These are phyloP conservation scores for Schrankia costaestrigalis DNA, from an alignment of 2,888 invertebrate genomes.

Conservation along the genomic window DNA sequence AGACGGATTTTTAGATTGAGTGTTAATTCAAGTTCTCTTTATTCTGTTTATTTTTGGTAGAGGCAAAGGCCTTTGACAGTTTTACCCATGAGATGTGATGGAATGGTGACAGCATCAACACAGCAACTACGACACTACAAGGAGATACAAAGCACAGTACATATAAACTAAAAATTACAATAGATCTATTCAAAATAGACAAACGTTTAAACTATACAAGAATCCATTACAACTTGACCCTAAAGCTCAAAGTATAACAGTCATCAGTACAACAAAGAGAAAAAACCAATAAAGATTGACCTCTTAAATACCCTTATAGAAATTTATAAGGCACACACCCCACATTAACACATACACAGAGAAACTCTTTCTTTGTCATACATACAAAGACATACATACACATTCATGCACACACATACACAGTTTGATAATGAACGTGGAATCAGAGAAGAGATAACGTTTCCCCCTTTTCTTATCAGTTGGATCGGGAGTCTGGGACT, in stretches of 20 bases:
- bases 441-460: conserved; percentile 63
- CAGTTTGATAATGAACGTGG: conserved; percentile 71
- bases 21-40: too few relatives aligned
- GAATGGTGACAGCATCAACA: too few relatives aligned
- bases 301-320: conserved; percentile 3
- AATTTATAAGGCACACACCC: conserved; percentile 19
- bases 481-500: conserved; percentile 46
- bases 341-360: conserved; percentile 23
- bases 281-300: too few relatives aligned
- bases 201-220: neutral
- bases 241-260: too few relatives aligned
- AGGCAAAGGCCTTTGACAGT: too few relatives aligned
- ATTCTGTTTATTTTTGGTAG: too few relatives aligned
- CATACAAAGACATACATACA: conserved; percentile 22
- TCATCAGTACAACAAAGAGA: too few relatives aligned
- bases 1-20: too few relatives aligned
- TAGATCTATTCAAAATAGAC: neutral
- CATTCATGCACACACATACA: conserved; percentile 29
- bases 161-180: too few relatives aligned
- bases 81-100: too few relatives aligned
- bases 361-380: conserved; percentile 1
- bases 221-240: conserved; percentile 7
- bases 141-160: too few relatives aligned
- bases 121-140: too few relatives aligned
- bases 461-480: conserved; percentile 48